Conservation (phyloP, 2,888 invertebrate species). For the Hylaea fasciaria region DNA sequence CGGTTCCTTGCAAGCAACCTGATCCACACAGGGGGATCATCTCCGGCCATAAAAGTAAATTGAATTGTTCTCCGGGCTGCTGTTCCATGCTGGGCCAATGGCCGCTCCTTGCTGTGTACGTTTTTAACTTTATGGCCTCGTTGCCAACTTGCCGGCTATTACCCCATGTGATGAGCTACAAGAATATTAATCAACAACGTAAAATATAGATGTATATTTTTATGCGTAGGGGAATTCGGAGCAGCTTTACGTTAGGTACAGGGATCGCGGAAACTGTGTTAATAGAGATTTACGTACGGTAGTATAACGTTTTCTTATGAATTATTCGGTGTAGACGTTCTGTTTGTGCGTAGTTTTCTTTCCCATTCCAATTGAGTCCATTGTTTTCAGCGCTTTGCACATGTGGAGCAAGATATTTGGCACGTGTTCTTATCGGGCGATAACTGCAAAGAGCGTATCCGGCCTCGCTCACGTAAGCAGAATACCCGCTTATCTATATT, state of each 20-base stretch:
- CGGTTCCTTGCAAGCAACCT: constrained; percentile 55
- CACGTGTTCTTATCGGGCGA: constrained; percentile 39
- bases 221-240: constrained; percentile 13
- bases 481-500: constrained; percentile 41
- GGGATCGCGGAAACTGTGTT: constrained; percentile 14
- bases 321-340: constrained; percentile 3
- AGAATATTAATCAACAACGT: constrained; percentile 40
- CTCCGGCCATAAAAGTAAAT: constrained; percentile 80
- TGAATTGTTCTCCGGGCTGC: constrained; percentile 78
- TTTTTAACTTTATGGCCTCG: constrained; percentile 68
- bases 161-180: constrained; percentile 43
- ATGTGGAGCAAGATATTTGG: constrained; percentile 40
- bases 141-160: constrained; percentile 52
- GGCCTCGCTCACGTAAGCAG: constrained; percentile 39
- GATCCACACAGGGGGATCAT: constrained; percentile 73
- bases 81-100: constrained; percentile 64
- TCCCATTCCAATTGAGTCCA: constrained; percentile 15
- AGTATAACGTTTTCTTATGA: constrained; percentile 7
- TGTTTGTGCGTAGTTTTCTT: constrained; percentile 8
- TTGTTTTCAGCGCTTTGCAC: constrained; percentile 26
- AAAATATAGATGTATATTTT: constrained; percentile 35
- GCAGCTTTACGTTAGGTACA: constrained; percentile 12
- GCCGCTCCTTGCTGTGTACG: constrained; percentile 53
- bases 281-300: no score
- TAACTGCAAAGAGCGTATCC: constrained; percentile 42